Conservation (phyloP, 2,113 vertebrate genomes). For the Puntigrus tetrazona region DNA sequence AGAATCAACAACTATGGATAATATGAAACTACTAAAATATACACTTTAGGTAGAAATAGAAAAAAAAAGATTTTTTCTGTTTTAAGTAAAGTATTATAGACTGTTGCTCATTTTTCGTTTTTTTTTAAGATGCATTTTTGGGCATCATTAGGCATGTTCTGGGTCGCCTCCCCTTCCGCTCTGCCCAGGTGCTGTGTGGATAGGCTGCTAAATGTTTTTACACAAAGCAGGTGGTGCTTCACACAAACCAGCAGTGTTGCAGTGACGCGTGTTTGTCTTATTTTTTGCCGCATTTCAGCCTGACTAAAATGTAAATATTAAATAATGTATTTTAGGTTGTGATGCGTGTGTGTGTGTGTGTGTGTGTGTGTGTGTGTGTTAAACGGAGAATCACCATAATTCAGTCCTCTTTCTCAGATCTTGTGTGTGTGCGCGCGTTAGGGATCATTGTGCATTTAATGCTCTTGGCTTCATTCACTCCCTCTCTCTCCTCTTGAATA, state of each 20-base stretch:
- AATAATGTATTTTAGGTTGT: background rate
- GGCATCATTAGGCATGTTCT: background rate
- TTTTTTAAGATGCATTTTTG: too few relatives aligned
- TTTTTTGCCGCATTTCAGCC: background rate
- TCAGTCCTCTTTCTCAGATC: background rate
- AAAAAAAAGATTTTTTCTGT: too few relatives aligned
- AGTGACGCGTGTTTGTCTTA: background rate
- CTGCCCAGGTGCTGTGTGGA: background rate
- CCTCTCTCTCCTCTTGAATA: constrained; percentile 46
- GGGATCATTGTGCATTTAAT: constrained; percentile 46
- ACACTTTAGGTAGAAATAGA: background rate
- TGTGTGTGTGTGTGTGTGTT: background rate
- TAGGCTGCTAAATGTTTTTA: background rate
- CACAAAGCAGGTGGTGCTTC: background rate
- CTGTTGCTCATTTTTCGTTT: too few relatives aligned
- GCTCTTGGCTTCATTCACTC: constrained; percentile 47
- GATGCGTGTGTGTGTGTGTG: background rate
- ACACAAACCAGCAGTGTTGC: background rate
- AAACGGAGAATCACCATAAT: background rate
- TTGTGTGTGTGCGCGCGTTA: background rate
- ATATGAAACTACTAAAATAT: background rate
- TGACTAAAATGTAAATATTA: background rate
- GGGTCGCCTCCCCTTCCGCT: background rate
- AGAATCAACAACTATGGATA: too few relatives aligned
- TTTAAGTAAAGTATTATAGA: too few relatives aligned